phyloP scores from a whole-genome alignment of 2,113 vertebrate species.

The Varanus salvator region DNA sequence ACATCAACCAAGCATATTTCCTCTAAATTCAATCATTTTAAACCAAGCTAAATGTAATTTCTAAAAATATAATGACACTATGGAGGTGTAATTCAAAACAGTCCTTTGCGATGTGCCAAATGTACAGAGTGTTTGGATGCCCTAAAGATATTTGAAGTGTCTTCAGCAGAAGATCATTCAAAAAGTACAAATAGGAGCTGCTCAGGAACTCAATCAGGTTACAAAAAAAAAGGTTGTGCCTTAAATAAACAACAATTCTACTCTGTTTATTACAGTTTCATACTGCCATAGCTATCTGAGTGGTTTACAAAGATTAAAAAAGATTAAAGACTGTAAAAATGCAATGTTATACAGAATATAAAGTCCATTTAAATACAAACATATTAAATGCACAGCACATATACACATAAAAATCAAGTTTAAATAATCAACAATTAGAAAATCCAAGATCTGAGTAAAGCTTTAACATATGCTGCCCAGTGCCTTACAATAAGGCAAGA shows the following conservation, averaged over 20 bases:
- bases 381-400: too few relatives aligned
- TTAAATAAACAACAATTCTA: neutral
- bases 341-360: too few relatives aligned
- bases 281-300: too few relatives aligned
- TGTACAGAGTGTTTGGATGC: neutral
- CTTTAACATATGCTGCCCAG: too few relatives aligned
- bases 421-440: too few relatives aligned
- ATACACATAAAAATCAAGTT: too few relatives aligned
- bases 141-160: neutral
- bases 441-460: too few relatives aligned
- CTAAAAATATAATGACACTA: constrained; percentile 3
- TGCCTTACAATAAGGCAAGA: too few relatives aligned
- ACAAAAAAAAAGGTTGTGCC: neutral
- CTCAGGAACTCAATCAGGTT: neutral
- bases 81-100: neutral
- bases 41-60: neutral
- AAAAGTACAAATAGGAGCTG: neutral
- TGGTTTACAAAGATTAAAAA: too few relatives aligned
- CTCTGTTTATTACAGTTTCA: neutral
- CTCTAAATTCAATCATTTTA: neutral
- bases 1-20: neutral
- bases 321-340: too few relatives aligned
- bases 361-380: too few relatives aligned
- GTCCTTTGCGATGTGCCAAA: neutral
- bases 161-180: neutral